phyloP scores from a whole-genome alignment of 2,113 vertebrate species.

The Trogon surrucura region DNA sequence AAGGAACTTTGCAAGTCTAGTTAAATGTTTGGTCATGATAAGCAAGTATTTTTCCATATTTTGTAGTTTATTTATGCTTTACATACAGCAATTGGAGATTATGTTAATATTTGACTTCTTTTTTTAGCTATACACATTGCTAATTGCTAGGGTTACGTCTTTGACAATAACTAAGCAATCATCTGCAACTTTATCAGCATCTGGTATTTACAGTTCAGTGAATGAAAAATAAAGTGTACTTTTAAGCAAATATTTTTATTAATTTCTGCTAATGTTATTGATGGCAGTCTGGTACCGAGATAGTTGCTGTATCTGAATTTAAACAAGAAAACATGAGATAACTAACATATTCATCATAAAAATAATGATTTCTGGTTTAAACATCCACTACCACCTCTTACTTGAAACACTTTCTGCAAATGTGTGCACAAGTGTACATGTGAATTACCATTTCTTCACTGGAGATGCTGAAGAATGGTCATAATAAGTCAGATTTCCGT shows the following conservation, averaged over 20 bases:
- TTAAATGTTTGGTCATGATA: slow-evolving; percentile 2
- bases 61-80: background rate
- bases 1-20: background rate
- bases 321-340: background rate
- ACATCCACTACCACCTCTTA: background rate
- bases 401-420: background rate
- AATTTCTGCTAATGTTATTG: background rate
- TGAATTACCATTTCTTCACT: background rate
- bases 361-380: background rate
- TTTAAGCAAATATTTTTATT: slow-evolving; percentile 18
- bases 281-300: background rate
- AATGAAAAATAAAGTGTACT: background rate
- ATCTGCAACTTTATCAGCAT: background rate
- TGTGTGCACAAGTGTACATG: rapidly evolving
- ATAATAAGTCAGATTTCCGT: background rate
- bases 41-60: slow-evolving; percentile 23
- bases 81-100: background rate
- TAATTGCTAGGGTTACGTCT: background rate
- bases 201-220: slow-evolving; percentile 21
- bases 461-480: background rate
- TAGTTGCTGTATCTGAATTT: background rate
- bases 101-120: slow-evolving; percentile 11
- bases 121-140: background rate
- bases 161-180: background rate
- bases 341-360: background rate